A percentile compares a stretch with the other conserved stretches of the same genome.
Conservation (phyloP, 2,797 vertebrate genomes). For the Sebastes nivosus region DNA sequence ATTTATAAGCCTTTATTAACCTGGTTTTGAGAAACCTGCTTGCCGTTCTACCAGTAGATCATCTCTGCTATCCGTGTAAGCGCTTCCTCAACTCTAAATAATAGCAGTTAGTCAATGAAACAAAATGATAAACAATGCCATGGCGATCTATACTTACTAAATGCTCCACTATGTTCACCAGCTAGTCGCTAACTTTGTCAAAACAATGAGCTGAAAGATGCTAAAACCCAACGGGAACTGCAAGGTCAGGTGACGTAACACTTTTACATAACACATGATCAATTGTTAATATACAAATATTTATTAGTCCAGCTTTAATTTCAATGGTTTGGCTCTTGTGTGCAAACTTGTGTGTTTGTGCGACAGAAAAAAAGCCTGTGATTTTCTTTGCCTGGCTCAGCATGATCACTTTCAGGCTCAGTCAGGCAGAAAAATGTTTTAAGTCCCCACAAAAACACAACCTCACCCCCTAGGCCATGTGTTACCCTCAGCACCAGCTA, state of each 20-base stretch:
- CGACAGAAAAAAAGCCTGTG: conserved; percentile 16
- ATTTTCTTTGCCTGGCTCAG: conserved; percentile 34
- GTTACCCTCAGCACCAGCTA: conserved; percentile 3
- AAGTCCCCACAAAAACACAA: conserved; percentile 55
- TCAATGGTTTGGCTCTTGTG: not conserved
- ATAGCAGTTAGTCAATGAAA: not conserved
- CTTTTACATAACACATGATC: not conserved
- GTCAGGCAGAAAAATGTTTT: conserved; percentile 55
- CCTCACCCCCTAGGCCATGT: conserved; percentile 25
- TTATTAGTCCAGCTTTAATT: not conserved
- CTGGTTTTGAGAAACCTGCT: not conserved
- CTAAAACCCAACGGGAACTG: not conserved
- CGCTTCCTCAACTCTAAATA: not conserved
- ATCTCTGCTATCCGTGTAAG: not conserved
- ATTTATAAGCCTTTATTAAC: not conserved
- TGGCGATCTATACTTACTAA: not conserved
- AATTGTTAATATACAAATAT: not conserved
- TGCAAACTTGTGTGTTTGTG: not conserved
- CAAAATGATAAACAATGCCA: not conserved
- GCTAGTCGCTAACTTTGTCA: not conserved
- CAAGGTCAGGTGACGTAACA: not conserved
- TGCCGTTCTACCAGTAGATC: not conserved
- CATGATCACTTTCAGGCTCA: conserved; percentile 55
- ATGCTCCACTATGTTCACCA: not conserved
- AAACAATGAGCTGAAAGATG: not conserved